Evolutionary conservation across 2,797 vertebrate species (phyloP).

Genomic region (Gambusia yucatana): DNA sequence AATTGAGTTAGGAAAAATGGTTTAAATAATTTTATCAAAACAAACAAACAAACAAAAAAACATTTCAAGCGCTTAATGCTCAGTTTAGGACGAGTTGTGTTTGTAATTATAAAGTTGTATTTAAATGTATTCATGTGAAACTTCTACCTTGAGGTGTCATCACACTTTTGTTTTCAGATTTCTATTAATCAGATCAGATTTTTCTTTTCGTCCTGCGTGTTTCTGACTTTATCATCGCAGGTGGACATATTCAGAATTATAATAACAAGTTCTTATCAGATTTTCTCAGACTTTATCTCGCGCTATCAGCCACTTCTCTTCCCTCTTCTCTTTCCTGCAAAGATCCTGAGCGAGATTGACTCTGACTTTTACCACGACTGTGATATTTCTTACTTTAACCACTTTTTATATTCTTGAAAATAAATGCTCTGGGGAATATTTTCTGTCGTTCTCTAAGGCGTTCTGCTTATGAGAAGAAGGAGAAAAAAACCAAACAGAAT

Average conservation of each 20-base stretch:
- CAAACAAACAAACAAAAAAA: neutral
- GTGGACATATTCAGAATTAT: conserved; percentile 57
- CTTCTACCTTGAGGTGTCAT: neutral
- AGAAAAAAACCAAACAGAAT: neutral
- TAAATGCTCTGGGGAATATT: neutral
- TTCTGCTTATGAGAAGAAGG: neutral
- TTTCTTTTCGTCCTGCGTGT: neutral
- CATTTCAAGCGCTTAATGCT: neutral
- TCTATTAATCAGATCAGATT: conserved; percentile 64
- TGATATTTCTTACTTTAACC: neutral
- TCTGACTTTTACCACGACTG: neutral
- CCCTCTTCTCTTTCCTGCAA: conserved; percentile 59
- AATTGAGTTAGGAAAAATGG: neutral
- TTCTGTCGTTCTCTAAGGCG: neutral
- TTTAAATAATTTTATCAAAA: neutral
- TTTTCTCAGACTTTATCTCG: conserved; percentile 72
- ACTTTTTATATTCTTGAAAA: neutral
- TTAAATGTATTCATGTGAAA: neutral
- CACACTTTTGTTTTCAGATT: conserved; percentile 48
- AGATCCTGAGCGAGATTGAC: conserved; percentile 32
- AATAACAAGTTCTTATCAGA: conserved; percentile 65
- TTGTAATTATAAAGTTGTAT: neutral
- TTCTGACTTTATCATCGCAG: conserved; percentile 27
- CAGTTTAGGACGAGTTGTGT: neutral
- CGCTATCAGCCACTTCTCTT: conserved; percentile 54